Evolutionary conservation across 2,797 vertebrate genomes (phyloP).

Genomic region (Champsocephalus esox): DNA sequence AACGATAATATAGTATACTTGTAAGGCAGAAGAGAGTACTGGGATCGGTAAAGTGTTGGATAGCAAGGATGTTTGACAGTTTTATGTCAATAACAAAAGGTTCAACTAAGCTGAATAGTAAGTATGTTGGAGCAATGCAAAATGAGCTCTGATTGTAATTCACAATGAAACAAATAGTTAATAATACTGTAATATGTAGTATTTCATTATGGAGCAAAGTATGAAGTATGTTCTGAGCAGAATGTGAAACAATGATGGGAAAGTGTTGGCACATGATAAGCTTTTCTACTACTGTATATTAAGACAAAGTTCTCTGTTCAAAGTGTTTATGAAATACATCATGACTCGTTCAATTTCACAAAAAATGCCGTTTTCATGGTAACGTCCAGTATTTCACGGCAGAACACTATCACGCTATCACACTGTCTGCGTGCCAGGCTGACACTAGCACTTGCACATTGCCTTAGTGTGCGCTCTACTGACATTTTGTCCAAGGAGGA

Average conservation of each 20-base stretch:
- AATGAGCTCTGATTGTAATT: neutral
- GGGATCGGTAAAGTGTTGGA: neutral
- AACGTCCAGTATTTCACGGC: neutral
- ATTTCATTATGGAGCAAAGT: slow-evolving; percentile 2
- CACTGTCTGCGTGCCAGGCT: neutral
- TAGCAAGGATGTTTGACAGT: neutral
- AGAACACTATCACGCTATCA: slow-evolving; percentile 19
- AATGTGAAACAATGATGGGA: slow-evolving; percentile 27
- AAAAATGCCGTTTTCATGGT: slow-evolving; percentile 6
- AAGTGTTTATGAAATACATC: slow-evolving; percentile 7
- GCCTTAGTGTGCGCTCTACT: slow-evolving; percentile 51
- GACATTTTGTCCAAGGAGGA: slow-evolving; percentile 40
- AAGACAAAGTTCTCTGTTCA: neutral
- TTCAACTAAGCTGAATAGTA: slow-evolving; percentile 12
- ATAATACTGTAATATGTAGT: neutral
- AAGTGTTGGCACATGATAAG: slow-evolving; percentile 4
- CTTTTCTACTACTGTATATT: slow-evolving; percentile 13
- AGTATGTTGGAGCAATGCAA: neutral
- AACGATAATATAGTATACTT: neutral
- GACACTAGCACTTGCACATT: neutral
- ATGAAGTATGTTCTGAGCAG: neutral
- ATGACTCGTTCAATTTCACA: neutral
- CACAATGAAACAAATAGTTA: neutral
- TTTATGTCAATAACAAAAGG: slow-evolving; percentile 10
- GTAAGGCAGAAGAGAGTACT: neutral